A percentile compares a stretch with the other conserved stretches of the same genome.
Evolutionary conservation across 37 sponge, comb jelly and placozoan genomes (phyloP).

Genomic region (Theonella swinhoei): DNA sequence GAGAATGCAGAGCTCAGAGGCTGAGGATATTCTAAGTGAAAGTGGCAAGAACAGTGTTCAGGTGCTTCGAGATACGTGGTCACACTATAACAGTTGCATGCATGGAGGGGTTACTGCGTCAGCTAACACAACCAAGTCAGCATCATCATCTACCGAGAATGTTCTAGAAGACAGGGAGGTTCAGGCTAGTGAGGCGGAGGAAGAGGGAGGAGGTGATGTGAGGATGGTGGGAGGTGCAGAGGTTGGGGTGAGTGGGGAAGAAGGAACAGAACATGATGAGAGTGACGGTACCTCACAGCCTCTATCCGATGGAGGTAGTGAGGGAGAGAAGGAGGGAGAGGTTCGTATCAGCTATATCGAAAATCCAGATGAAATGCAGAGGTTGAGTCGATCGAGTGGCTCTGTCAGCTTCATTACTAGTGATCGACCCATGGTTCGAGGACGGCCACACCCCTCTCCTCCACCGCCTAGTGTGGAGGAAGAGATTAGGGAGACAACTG

Average conservation of each 20-base stretch:
- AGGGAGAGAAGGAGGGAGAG: neutral
- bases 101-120: neutral
- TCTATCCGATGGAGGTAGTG: constrained; percentile 12
- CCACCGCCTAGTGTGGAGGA: constrained; percentile 11
- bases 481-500: neutral
- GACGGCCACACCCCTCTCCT: neutral
- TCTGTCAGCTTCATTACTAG: constrained; percentile 62
- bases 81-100: neutral
- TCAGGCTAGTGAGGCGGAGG: neutral
- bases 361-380: neutral
- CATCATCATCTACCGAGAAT: too few relatives aligned
- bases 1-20: neutral
- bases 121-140: neutral
- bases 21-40: neutral
- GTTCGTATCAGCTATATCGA: constrained; percentile 21
- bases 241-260: neutral
- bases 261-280: neutral
- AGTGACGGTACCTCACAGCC: neutral
- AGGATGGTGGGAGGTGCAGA: neutral
- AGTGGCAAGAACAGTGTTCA: neutral
- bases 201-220: neutral
- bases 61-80: neutral
- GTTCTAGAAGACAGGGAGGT: too few relatives aligned
- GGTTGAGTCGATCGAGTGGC: constrained; percentile 35
- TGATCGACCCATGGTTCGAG: neutral